Conservation (phyloP, 2,888 invertebrate species). For the Xestia ashworthii region DNA sequence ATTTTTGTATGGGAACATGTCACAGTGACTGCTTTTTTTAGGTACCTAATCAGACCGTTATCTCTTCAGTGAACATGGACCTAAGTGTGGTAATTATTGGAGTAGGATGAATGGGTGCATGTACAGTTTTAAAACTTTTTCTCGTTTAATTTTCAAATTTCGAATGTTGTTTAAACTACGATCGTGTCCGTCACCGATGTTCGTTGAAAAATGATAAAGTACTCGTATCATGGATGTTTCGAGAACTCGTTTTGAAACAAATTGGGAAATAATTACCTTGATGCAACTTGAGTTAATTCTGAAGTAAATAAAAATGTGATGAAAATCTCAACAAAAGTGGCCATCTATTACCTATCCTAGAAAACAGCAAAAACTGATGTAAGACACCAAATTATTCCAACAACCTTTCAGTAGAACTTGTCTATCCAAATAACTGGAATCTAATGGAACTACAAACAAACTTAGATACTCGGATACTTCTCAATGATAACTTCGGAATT, state of each 20-base stretch:
- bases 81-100: not conserved
- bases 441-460: constrained; percentile 47
- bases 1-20: too few species aligned
- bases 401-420: constrained; percentile 38
- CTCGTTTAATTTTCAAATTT: not conserved
- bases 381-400: constrained; percentile 27
- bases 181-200: not conserved
- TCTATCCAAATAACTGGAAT: constrained; percentile 46
- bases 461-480: constrained; percentile 38
- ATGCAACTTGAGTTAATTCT: not conserved
- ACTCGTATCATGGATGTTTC: not conserved
- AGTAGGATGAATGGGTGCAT: not conserved
- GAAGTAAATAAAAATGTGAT: not conserved
- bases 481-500: constrained; percentile 42
- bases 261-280: not conserved
- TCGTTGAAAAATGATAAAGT: not conserved
- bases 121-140: not conserved
- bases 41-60: too few species aligned
- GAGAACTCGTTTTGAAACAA: not conserved
- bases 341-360: not conserved
- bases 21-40: too few species aligned
- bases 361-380: constrained; percentile 7
- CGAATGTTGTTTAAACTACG: not conserved
- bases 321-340: not conserved
- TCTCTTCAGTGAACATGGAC: too few species aligned